A percentile compares a stretch with the other conserved stretches of the same genome.
phyloP scores from a whole-genome alignment of 2,113 vertebrate species.

The Chrysochloris asiatica region DNA sequence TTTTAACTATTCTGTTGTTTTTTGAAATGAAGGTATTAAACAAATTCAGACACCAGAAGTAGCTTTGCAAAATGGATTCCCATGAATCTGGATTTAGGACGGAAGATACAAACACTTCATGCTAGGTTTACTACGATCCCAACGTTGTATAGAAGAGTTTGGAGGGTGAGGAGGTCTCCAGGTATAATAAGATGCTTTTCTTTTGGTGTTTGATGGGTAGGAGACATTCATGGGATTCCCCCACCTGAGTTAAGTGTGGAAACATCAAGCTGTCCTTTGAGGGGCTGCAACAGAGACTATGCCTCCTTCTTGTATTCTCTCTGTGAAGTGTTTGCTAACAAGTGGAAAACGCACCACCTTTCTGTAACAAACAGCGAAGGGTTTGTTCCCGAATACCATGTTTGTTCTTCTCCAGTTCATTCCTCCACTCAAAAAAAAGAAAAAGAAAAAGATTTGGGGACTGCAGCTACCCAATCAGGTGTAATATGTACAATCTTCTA shows the following conservation, averaged over 20 bases:
- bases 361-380: background rate
- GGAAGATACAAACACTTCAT: slow-evolving; percentile 16
- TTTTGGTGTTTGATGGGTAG: slow-evolving; percentile 58
- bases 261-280: slow-evolving; percentile 31
- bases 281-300: background rate
- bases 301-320: background rate
- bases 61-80: background rate
- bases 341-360: background rate
- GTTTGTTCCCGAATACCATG: background rate
- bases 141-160: background rate
- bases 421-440: background rate
- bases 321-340: slow-evolving; percentile 7
- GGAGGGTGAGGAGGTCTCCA: slow-evolving; percentile 11
- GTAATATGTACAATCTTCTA: slow-evolving; percentile 11
- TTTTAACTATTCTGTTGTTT: slow-evolving; percentile 49
- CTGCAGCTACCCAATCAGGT: background rate
- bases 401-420: background rate
- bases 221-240: slow-evolving; percentile 22
- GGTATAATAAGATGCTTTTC: background rate
- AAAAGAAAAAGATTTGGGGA: background rate
- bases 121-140: background rate
- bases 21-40: slow-evolving; percentile 26
- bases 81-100: background rate
- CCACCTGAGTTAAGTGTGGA: slow-evolving; percentile 31
- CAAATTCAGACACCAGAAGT: slow-evolving; percentile 39